Evolutionary conservation across 2,113 vertebrate genomes (phyloP).

Genomic region (Apeltes quadracus): DNA sequence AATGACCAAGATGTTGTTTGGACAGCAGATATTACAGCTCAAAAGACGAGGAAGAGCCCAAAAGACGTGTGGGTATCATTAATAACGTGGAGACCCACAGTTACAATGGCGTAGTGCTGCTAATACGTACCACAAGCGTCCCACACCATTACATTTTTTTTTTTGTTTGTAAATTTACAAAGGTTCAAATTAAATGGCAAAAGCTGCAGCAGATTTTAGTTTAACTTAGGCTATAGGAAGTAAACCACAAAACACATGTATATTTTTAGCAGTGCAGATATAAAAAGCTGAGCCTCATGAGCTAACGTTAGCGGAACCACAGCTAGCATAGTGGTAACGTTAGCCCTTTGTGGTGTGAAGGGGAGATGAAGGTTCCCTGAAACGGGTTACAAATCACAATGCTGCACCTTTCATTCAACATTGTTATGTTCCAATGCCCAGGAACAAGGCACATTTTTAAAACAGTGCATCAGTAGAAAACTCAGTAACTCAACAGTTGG

Average conservation of each 20-base stretch:
- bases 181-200: not conserved
- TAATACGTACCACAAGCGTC: too few species aligned
- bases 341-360: constrained; percentile 14
- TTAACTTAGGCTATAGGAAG: not conserved
- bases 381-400: constrained; percentile 5
- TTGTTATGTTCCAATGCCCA: constrained; percentile 7
- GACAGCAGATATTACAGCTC: constrained; percentile 1
- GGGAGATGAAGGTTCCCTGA: constrained; percentile 53
- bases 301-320: not conserved
- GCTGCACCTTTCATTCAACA: constrained; percentile 59
- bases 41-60: not conserved
- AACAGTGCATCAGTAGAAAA: constrained; percentile 58
- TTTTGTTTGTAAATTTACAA: not conserved
- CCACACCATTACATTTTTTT: not conserved
- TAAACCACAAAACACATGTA: not conserved
- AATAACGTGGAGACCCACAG: not conserved
- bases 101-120: not conserved
- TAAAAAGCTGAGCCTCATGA: not conserved
- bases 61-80: not conserved
- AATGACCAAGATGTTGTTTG: not conserved
- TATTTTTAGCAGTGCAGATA: not conserved
- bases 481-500: constrained; percentile 33
- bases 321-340: not conserved
- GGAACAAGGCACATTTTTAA: constrained; percentile 66
- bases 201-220: not conserved